A percentile compares a stretch with the other conserved stretches of the same genome.
phyloP scores from a whole-genome alignment of 2,888 invertebrate species.

The Myopa tessellatipennis region DNA sequence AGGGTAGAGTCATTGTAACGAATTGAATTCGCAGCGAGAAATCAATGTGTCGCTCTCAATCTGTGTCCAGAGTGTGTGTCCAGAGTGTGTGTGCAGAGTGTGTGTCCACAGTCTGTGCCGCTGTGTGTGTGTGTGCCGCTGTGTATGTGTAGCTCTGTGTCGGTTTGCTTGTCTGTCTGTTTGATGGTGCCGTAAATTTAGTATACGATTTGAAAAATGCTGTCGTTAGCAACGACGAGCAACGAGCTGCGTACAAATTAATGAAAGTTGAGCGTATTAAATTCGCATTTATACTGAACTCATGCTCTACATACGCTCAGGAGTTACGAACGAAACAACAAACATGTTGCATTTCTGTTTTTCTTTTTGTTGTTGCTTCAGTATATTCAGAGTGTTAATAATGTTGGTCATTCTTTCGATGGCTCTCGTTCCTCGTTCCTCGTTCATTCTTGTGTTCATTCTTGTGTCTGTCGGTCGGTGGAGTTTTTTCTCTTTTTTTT shows the following conservation, averaged over 20 bases:
- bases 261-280: constrained; percentile 37
- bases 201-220: constrained; percentile 34
- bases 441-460: neutral
- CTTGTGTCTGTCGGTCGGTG: constrained; percentile 11
- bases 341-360: neutral
- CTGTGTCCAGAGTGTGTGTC: neutral
- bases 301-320: neutral
- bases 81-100: neutral
- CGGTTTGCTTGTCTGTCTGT: constrained; percentile 24
- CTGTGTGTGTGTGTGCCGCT: neutral
- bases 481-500: neutral
- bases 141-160: constrained; percentile 17
- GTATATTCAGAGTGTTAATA: neutral
- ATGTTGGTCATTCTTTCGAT: neutral
- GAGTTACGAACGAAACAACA: neutral
- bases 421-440: constrained; percentile 4
- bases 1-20: constrained; percentile 47
- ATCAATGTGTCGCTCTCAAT: constrained; percentile 10
- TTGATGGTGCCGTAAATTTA: constrained; percentile 42
- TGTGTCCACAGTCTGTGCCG: neutral
- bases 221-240: constrained; percentile 29
- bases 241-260: constrained; percentile 33
- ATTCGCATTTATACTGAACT: constrained; percentile 20
- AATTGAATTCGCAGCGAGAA: constrained; percentile 48
- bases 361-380: neutral